phyloP scores from a whole-genome alignment of 2,113 vertebrate species.

The Rhea americana region DNA sequence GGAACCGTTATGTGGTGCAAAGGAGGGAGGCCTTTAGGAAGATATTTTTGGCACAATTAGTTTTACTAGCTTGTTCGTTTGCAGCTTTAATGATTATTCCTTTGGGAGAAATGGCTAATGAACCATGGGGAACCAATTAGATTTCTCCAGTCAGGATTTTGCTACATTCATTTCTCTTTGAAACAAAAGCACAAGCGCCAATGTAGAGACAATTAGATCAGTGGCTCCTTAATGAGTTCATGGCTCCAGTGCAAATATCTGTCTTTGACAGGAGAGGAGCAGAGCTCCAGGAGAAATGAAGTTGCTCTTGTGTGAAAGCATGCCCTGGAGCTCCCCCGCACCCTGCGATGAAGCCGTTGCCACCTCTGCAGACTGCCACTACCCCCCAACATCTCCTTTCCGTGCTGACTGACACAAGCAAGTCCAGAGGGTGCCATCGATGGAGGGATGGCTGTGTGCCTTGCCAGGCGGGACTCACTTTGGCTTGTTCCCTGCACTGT shows the following conservation, averaged over 20 bases:
- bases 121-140: slow-evolving; percentile 11
- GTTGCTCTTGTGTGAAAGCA: too few relatives aligned
- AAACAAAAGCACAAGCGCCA: fast-evolving
- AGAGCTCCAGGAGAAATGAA: neutral
- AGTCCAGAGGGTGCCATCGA: neutral
- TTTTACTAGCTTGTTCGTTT: neutral
- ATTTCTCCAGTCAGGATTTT: neutral
- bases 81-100: neutral
- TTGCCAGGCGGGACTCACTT: fast-evolving
- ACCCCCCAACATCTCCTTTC: neutral
- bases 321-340: neutral
- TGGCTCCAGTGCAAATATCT: neutral
- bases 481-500: fast-evolving
- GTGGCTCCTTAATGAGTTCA: slow-evolving; percentile 4
- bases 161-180: neutral
- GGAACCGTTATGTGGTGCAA: fast-evolving
- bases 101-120: neutral
- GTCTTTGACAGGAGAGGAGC: neutral
- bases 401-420: too few relatives aligned
- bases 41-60: fast-evolving
- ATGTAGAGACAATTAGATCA: neutral
- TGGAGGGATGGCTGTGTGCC: neutral
- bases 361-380: neutral
- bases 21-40: neutral
- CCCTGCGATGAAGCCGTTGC: too few relatives aligned